Base-by-base conservation (phyloP, 2,113 vertebrate genomes). In the Arenaria interpres region DNA sequence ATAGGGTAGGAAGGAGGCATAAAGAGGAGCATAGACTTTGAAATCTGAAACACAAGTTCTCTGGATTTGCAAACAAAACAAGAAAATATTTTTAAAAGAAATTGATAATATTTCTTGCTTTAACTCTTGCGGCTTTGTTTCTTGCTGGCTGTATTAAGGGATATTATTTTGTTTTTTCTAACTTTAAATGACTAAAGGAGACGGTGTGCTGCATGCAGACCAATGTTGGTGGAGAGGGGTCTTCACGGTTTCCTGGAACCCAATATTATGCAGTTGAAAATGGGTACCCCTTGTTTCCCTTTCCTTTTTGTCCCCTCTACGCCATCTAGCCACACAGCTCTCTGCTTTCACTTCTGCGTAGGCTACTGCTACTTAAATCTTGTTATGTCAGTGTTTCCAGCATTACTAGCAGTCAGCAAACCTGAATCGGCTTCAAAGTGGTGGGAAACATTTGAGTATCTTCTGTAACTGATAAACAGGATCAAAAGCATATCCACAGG, bases 401-500 rank as follows among this genome's bases (percentile, higher is more conserved):
- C 15, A 0, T 18, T 33, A 14, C 41, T 33, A 19, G 20, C 51
- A 14, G 17, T 69, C 72, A 71, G 8, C 56, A 51, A 76, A 91
- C 30, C 77, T 39, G 50, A 88, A 57, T 75, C 33, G 7, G 37
- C 60, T 71, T 90, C 81, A 18, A 18, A 88, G 43, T 18, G n/a
- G 27, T 74, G 62, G 28, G 50, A 92, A 68, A 79, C 23, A 18
- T 80, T 83, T 22, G 14, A 77, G 50, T 53, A 63, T 76, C 81
- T 93, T 82, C 66, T 71, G 57, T 67, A 74, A 72, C 75, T 39
- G 91, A 85, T 68, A 54, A 92, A 69, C 54, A 57, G 71, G 75
- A 93, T 92, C 81, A 91, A 88, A 97, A 92, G 67, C 32, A n/a
- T 57, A 74, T 91, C 51, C 74, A 90, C 43, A 20, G 78, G 67